Conservation (phyloP, 2,113 vertebrate genomes). For the Propithecus coquereli region DNA sequence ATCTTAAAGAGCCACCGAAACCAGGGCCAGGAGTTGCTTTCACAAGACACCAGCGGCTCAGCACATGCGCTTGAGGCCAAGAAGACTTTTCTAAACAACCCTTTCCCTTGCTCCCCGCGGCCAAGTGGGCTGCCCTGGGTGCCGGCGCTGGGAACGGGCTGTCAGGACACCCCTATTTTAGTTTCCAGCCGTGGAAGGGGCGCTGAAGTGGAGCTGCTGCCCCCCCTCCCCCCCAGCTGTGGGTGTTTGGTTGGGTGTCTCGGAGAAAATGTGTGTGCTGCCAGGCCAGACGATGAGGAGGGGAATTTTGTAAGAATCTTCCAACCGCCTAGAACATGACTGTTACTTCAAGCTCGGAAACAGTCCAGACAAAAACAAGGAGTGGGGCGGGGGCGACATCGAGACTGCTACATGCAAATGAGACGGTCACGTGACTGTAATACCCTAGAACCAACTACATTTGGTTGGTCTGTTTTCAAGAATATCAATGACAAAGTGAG, state of each 20-base stretch:
- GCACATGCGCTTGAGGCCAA: not conserved
- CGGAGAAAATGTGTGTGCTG: not conserved
- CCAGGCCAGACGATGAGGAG: not conserved
- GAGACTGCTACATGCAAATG: not conserved
- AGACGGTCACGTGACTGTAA: not conserved
- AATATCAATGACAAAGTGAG: not conserved
- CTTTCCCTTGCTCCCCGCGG: not conserved
- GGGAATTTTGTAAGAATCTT: not conserved
- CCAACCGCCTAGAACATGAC: not conserved
- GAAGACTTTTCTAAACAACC: not conserved
- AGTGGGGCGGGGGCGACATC: not conserved
- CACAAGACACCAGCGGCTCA: not conserved
- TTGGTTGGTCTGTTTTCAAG: not conserved
- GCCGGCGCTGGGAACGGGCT: conserved; percentile 26
- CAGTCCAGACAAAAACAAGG: not conserved
- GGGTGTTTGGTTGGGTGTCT: conserved; percentile 15
- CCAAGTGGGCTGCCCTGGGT: not conserved
- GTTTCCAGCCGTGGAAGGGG: not conserved
- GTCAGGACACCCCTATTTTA: conserved; percentile 41
- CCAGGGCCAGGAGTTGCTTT: not conserved
- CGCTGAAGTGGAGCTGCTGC: not conserved
- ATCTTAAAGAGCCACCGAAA: not conserved
- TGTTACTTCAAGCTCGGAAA: not conserved
- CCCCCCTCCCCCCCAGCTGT: conserved; percentile 31
- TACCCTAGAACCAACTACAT: not conserved